A percentile compares a stretch with the other conserved stretches of the same genome.
Evolutionary conservation across 2,888 invertebrate genomes (phyloP).

Genomic region (Rhamphomyia laevipes): DNA sequence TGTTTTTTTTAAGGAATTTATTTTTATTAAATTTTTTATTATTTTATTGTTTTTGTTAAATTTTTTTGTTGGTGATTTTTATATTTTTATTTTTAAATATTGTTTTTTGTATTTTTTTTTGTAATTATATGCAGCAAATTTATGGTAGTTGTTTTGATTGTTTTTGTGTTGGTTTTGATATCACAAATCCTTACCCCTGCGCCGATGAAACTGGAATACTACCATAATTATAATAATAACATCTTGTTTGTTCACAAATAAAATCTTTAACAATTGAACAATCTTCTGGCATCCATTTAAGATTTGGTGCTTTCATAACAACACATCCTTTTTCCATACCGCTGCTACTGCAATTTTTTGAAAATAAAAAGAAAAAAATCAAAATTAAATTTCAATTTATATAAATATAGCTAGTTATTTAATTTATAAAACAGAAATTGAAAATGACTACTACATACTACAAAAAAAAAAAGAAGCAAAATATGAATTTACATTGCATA

Average conservation of each 20-base stretch:
- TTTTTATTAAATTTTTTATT: background rate
- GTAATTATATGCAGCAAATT: background rate
- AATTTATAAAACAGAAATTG: background rate
- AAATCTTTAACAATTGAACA: constrained; percentile 75
- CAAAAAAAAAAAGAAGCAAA: background rate
- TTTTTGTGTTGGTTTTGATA: constrained; percentile 8
- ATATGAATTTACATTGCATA: constrained; percentile 16
- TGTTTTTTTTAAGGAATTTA: constrained; percentile 11
- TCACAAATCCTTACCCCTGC: constrained; percentile 65
- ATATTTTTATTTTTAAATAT: background rate
- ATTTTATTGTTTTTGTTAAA: constrained; percentile 16
- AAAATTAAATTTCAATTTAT: background rate
- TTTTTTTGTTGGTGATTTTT: constrained; percentile 18
- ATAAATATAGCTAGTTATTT: background rate
- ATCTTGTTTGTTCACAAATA: constrained; percentile 81
- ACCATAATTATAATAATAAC: constrained; percentile 84
- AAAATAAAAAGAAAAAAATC: constrained; percentile 13
- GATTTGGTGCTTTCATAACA: constrained; percentile 60
- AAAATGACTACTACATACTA: background rate
- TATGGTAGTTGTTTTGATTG: constrained; percentile 5
- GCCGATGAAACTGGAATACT: constrained; percentile 79
- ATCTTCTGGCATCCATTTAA: constrained; percentile 73
- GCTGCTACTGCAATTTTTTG: constrained; percentile 41
- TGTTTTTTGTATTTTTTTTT: background rate
- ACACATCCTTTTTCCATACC: constrained; percentile 62